phyloP scores from a whole-genome alignment of 1,140 invertebrate genomes.

The Coboldia fuscipes region DNA sequence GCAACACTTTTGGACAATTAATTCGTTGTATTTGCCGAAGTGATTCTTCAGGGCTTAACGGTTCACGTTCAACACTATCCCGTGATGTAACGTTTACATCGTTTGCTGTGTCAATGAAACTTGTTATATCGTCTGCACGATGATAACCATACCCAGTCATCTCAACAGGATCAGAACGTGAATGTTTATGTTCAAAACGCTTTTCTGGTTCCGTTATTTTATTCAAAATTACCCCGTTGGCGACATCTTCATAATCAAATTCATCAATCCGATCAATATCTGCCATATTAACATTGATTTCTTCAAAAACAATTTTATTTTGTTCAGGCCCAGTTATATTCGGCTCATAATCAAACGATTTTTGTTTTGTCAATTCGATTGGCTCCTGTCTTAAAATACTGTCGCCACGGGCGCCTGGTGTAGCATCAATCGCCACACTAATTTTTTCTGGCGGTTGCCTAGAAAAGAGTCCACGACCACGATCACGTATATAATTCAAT shows the following conservation, averaged over 20 bases:
- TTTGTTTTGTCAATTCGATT: constrained; percentile 30
- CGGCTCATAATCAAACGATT: constrained; percentile 8
- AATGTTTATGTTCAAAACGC: constrained; percentile 44
- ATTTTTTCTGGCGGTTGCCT: constrained; percentile 36
- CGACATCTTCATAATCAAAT: constrained; percentile 9
- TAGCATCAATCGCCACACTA: constrained; percentile 51
- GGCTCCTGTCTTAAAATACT: constrained; percentile 51
- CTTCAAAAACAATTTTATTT: constrained; percentile 17
- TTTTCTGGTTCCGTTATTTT: too few relatives aligned
- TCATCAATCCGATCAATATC: constrained; percentile 13
- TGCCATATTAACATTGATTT: constrained; percentile 13
- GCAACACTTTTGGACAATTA: constrained; percentile 64
- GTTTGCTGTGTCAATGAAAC: constrained; percentile 25
- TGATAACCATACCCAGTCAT: constrained; percentile 19
- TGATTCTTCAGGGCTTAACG: constrained; percentile 40
- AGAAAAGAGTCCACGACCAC: constrained; percentile 17
- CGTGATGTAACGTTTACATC: constrained; percentile 55
- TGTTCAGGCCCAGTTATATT: too few relatives aligned
- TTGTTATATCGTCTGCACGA: constrained; percentile 23
- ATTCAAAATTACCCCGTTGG: constrained; percentile 5
- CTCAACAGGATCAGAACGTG: constrained; percentile 45
- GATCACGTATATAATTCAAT: too few relatives aligned
- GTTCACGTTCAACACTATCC: constrained; percentile 15
- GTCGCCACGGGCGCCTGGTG: constrained; percentile 40
- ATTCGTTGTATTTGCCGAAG: constrained; percentile 45